A percentile compares a stretch with the other conserved stretches of the same genome.
Conservation (phyloP, 2,888 invertebrate genomes). For the Dexiosoma caninum region DNA sequence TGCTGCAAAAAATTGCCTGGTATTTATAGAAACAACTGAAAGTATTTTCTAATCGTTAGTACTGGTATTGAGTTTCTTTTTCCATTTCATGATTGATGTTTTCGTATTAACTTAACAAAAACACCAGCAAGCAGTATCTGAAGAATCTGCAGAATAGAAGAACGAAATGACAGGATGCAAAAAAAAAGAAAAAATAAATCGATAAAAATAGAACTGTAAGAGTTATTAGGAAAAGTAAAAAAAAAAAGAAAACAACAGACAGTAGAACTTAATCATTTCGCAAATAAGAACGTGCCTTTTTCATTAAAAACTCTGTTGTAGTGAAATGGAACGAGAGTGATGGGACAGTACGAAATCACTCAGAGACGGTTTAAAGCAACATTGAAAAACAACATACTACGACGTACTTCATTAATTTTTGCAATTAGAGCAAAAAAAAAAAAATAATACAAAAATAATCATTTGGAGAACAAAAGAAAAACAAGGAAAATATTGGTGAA, state of each 20-base stretch:
- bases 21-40: constrained; percentile 18
- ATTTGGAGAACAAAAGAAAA: background rate
- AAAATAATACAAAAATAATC: background rate
- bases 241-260: background rate
- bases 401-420: constrained; percentile 59
- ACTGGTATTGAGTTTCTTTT: background rate
- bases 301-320: background rate
- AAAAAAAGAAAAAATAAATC: background rate
- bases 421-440: constrained; percentile 50
- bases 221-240: constrained; percentile 24
- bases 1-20: background rate
- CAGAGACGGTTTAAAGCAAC: background rate
- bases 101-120: constrained; percentile 2
- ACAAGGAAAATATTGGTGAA: background rate
- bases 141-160: background rate
- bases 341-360: background rate
- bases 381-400: constrained; percentile 41
- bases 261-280: constrained; percentile 36
- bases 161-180: background rate
- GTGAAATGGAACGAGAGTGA: background rate
- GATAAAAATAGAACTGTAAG: constrained; percentile 12
- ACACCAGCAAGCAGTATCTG: background rate
- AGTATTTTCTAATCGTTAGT: background rate
- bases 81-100: constrained; percentile 20
- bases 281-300: constrained; percentile 45